A percentile compares a stretch with the other conserved stretches of the same genome.
phyloP scores from a whole-genome alignment of 2,888 invertebrate genomes.

The Zhuqinia jingwanae region DNA sequence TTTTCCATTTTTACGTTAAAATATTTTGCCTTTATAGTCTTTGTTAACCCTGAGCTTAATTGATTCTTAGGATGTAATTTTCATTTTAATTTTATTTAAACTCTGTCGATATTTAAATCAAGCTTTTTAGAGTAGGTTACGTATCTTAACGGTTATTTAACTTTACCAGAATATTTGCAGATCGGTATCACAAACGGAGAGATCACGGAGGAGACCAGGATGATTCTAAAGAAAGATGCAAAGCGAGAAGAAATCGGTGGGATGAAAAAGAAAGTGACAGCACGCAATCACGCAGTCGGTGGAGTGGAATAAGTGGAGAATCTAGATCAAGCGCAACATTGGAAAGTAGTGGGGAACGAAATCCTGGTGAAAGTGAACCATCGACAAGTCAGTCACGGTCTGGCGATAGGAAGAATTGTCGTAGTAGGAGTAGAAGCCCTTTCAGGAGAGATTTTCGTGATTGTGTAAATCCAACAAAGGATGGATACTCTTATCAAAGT shows the following conservation, averaged over 20 bases:
- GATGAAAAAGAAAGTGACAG: constrained; percentile 40
- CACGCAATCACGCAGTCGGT: not conserved
- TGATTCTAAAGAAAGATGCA: not conserved
- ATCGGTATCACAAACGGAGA: constrained; percentile 42
- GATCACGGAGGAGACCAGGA: constrained; percentile 14
- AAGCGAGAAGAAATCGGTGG: constrained; percentile 47
- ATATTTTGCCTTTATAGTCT: no score
- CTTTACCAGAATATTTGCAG: constrained; percentile 65
- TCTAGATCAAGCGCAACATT: not conserved
- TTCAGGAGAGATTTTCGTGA: constrained; percentile 40
- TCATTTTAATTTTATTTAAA: no score
- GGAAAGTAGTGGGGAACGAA: constrained; percentile 1
- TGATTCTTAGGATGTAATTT: no score
- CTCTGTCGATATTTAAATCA: no score
- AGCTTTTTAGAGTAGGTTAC: not conserved
- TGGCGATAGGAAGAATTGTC: constrained; percentile 45
- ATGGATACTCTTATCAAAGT: not conserved
- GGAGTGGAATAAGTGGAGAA: not conserved
- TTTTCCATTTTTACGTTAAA: no score
- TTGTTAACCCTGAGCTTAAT: no score
- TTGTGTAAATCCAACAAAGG: constrained; percentile 37
- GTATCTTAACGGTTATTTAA: constrained; percentile 54
- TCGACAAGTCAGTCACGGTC: constrained; percentile 11
- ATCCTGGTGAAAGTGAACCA: not conserved
- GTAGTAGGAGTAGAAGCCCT: constrained; percentile 63